Evolutionary conservation across 2,113 vertebrate genomes (phyloP), one percentile per base, ranked within the genome.

Genomic region (Tyrannus savana): DNA sequence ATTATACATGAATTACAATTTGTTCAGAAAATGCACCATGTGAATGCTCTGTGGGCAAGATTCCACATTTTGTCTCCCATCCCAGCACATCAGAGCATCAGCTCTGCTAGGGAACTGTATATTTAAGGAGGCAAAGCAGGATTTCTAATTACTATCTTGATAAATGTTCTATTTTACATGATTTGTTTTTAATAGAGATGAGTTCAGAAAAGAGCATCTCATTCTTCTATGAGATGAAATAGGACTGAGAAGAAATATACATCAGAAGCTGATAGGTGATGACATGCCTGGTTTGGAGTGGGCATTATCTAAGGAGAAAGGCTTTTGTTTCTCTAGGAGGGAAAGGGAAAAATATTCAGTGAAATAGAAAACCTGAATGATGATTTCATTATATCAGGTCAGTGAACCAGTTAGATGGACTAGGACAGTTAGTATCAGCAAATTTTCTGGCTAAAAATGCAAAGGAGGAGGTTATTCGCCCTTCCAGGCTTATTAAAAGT

Each of bases 291-390:
- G 44, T 94, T 89, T 89, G 77, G 60, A 92, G 31, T 42, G 53
- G 41, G 46, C 41, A 72, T 78, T 91, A 78, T 60, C 37, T 84
- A 69, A 83, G 79, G 30, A 86, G 47, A 90, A 93, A 84, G 63
- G 22, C 50, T 68, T 92, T 79, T 64, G 47, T 81, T 97, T 93
- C 68, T 71, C 39, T 84, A 64, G 28, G 22, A 89, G 31, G 8
- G 19, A 84, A 86, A 31, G 42, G 31, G 35, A 28, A 78, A 89
- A 72, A 7, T 64, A n/a, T 60, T 84, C 73, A 72, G 64, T 84
- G 77, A 89, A 96, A 95, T 18, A 95, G 87, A 92, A 95, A 95
- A 89, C 56, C 69, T 89, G 77, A 24, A 46, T 37, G 37, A 89
- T 89, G 47, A 87, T 89, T 95, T 94, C 62, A 78, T 93, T 87